Evolutionary conservation across 2,888 invertebrate genomes (phyloP).

Genomic region (Drosophila affinis): DNA sequence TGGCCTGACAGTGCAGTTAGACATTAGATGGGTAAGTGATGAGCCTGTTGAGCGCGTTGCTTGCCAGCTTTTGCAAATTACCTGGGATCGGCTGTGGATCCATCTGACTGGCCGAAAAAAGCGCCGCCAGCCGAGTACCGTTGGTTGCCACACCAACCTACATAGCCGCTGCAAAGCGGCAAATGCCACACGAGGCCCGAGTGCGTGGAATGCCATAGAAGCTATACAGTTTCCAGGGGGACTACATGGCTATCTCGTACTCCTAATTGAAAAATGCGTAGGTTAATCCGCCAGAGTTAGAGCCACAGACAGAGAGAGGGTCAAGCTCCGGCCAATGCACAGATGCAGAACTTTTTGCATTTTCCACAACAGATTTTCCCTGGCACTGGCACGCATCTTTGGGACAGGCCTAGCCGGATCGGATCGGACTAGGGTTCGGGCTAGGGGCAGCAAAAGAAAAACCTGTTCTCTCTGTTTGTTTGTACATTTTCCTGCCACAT

Average conservation of each 20-base stretch:
- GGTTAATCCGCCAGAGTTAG: constrained; percentile 58
- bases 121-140: constrained; percentile 62
- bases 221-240: constrained; percentile 38
- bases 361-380: constrained; percentile 56
- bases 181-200: constrained; percentile 47
- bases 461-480: constrained; percentile 54
- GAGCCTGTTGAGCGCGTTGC: constrained; percentile 57
- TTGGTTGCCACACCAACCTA: constrained; percentile 78
- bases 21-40: constrained; percentile 74
- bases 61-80: constrained; percentile 64
- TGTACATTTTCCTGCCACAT: constrained; percentile 61
- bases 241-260: constrained; percentile 6
- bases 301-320: constrained; percentile 38
- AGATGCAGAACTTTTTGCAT: constrained; percentile 46
- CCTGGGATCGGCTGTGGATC: constrained; percentile 34
- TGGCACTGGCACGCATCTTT: constrained; percentile 36
- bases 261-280: constrained; percentile 66
- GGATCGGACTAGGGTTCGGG: constrained; percentile 39
- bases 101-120: constrained; percentile 45
- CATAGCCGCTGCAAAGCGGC: constrained; percentile 63
- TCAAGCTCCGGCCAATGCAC: constrained; percentile 65
- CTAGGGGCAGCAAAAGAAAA: constrained; percentile 49
- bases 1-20: constrained; percentile 75
- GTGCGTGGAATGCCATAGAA: constrained; percentile 65
- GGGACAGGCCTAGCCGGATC: constrained; percentile 42